phyloP scores from a whole-genome alignment of 2,113 vertebrate species.

The Osmerus eperlanus region DNA sequence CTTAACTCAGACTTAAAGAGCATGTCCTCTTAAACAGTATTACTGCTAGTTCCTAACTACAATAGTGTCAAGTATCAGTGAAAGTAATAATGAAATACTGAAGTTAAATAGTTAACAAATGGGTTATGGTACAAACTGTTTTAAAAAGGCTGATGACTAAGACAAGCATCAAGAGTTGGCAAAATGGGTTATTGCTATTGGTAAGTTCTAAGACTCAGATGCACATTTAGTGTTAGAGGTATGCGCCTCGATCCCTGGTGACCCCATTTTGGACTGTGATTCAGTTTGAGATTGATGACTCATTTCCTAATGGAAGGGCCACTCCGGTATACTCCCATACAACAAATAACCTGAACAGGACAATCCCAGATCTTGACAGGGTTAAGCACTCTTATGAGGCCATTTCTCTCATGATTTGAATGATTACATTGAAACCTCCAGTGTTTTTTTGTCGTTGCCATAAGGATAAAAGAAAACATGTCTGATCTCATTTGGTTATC shows the following conservation, averaged over 20 bases:
- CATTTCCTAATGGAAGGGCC: constrained; percentile 8
- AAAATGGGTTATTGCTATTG: too few relatives aligned
- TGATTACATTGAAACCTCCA: constrained; percentile 22
- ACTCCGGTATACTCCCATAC: constrained; percentile 51
- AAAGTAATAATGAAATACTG: too few relatives aligned
- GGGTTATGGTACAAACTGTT: too few relatives aligned
- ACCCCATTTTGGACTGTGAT: neutral
- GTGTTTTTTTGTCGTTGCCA: constrained; percentile 43
- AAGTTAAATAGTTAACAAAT: too few relatives aligned
- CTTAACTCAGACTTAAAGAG: too few relatives aligned
- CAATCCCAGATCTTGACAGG: constrained; percentile 24
- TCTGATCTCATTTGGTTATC: neutral
- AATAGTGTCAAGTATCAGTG: too few relatives aligned
- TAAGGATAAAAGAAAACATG: constrained; percentile 9
- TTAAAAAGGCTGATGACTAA: too few relatives aligned
- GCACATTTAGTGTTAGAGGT: neutral
- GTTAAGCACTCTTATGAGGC: constrained; percentile 24
- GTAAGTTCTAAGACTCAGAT: neutral
- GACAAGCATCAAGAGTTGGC: too few relatives aligned
- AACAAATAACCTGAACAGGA: constrained; percentile 33
- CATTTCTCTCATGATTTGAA: neutral
- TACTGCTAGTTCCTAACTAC: too few relatives aligned
- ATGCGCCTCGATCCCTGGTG: neutral
- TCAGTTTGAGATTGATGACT: neutral
- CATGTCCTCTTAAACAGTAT: too few relatives aligned